Conservation (phyloP, 2,797 vertebrate genomes). For the Trematomus bernacchii region DNA sequence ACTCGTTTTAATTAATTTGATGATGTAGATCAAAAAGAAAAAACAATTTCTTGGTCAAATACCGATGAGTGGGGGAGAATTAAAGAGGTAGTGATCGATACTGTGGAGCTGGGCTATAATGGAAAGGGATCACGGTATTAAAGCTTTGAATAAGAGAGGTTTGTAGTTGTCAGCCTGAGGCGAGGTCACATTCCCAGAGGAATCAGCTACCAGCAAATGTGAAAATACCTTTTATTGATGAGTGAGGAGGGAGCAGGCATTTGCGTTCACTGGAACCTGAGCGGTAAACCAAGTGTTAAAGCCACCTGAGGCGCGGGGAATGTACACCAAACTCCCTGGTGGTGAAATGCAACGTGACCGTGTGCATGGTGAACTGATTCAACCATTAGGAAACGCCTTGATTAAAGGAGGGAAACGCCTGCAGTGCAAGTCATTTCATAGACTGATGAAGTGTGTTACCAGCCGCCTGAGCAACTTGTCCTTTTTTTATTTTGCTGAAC, state of each 20-base stretch:
- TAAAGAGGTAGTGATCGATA: constrained; percentile 48
- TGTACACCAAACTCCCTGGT: constrained; percentile 8
- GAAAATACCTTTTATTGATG: constrained; percentile 64
- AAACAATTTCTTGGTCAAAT: constrained; percentile 30
- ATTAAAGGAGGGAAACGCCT: constrained; percentile 39
- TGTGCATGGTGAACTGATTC: constrained; percentile 16
- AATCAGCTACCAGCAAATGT: constrained; percentile 39
- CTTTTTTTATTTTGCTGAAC: constrained; percentile 9
- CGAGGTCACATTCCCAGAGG: constrained; percentile 26
- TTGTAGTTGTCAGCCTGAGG: constrained; percentile 54
- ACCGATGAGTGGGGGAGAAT: constrained; percentile 9
- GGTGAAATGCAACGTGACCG: constrained; percentile 31
- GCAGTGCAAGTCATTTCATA: constrained; percentile 23
- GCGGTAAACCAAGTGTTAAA: constrained; percentile 52
- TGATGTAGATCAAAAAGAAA: constrained; percentile 12
- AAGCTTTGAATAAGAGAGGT: constrained; percentile 40
- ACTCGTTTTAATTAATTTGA: constrained; percentile 27
- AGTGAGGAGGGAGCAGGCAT: constrained; percentile 7
- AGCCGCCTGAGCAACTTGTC: background rate
- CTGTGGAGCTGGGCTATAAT: constrained; percentile 36
- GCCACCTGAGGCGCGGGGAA: constrained; percentile 2
- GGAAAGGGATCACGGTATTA: constrained; percentile 43
- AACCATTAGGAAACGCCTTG: constrained; percentile 26
- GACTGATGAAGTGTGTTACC: constrained; percentile 31
- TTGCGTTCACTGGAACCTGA: constrained; percentile 51